Conservation (phyloP, 2,113 vertebrate species). For the Anguilla japonica region DNA sequence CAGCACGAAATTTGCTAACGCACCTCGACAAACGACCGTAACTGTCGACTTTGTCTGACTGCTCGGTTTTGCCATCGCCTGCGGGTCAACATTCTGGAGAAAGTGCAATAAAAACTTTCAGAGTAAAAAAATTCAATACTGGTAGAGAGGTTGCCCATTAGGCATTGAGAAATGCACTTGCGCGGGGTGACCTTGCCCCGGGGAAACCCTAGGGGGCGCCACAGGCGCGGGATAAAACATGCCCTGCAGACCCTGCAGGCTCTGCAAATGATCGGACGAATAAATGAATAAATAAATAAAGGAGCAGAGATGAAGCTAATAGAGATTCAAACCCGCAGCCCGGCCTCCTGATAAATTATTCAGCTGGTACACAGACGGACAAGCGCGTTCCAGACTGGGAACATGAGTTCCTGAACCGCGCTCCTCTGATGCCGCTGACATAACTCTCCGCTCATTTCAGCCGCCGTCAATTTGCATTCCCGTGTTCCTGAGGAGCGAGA, state of each 20-base stretch:
- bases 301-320: slow-evolving; percentile 73
- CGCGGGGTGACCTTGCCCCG: slow-evolving; percentile 45
- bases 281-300: slow-evolving; percentile 66
- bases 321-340: slow-evolving; percentile 73
- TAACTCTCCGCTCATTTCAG: slow-evolving; percentile 70
- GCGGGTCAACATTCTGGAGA: not conserved
- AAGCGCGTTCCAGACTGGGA: slow-evolving; percentile 69
- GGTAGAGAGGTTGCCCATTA: slow-evolving; percentile 31
- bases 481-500: slow-evolving; percentile 51
- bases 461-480: slow-evolving; percentile 64
- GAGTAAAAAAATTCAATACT: too few relatives aligned
- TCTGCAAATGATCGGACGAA: slow-evolving; percentile 53
- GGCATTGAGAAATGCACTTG: slow-evolving; percentile 51
- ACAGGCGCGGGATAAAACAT: slow-evolving; percentile 47
- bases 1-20: too few relatives aligned
- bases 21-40: not conserved
- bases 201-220: slow-evolving; percentile 39
- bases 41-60: not conserved
- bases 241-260: slow-evolving; percentile 36
- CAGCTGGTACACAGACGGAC: slow-evolving; percentile 67
- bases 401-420: slow-evolving; percentile 70
- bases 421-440: slow-evolving; percentile 65
- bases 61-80: not conserved
- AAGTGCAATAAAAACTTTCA: too few relatives aligned
- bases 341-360: slow-evolving; percentile 74